Conservation (phyloP, 2,113 vertebrate species). For the Rhadina sibilatrix region DNA sequence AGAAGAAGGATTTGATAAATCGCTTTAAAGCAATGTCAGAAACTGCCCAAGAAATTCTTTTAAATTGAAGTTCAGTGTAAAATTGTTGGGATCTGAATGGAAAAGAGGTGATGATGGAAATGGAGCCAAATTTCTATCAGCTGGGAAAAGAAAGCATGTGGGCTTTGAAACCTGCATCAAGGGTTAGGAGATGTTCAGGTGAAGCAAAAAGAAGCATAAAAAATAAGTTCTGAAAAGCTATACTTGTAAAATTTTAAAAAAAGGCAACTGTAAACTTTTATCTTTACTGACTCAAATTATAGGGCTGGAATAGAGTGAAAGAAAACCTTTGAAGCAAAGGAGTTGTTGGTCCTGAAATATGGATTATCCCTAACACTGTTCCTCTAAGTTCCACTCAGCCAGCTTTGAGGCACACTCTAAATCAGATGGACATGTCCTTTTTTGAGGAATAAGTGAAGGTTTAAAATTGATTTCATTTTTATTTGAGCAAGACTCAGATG, state of each 20-base stretch:
- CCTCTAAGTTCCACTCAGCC: fast-evolving
- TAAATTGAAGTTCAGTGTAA: background rate
- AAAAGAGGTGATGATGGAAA: background rate
- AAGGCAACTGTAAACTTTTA: background rate
- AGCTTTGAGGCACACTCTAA: background rate
- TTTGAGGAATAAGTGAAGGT: background rate
- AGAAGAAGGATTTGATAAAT: background rate
- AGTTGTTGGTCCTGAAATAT: background rate
- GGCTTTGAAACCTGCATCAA: background rate
- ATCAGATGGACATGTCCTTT: fast-evolving
- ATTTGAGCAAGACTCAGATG: background rate
- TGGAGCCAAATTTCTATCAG: background rate
- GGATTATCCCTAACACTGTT: background rate
- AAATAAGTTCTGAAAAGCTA: fast-evolving
- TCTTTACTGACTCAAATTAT: background rate
- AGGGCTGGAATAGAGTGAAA: background rate
- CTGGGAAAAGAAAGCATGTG: background rate
- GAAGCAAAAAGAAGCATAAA: background rate
- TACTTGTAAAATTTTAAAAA: background rate
- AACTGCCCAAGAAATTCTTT: background rate
- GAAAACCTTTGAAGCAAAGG: background rate
- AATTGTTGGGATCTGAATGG: background rate
- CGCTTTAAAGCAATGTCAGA: background rate
- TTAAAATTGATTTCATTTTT: background rate
- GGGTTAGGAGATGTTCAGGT: background rate